phyloP scores from a whole-genome alignment of 2,888 invertebrate genomes.

The Platycheirus rosarum region DNA sequence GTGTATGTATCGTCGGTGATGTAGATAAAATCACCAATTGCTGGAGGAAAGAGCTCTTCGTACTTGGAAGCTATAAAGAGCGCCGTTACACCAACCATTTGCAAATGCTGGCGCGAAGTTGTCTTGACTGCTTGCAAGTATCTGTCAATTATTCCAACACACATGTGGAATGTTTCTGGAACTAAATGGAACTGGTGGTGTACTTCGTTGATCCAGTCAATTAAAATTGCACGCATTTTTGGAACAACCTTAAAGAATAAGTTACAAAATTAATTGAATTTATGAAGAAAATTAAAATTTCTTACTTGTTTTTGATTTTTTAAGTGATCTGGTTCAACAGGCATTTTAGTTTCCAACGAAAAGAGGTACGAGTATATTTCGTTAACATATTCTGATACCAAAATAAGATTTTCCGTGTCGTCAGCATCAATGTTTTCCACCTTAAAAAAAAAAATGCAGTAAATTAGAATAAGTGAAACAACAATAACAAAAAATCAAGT shows the following conservation, averaged over 20 bases:
- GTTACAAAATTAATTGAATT: too few species aligned
- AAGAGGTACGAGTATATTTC: slow-evolving; percentile 94
- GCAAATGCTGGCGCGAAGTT: slow-evolving; percentile 88
- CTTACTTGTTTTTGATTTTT: slow-evolving; percentile 84
- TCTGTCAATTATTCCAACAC: slow-evolving; percentile 94
- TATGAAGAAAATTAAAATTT: neutral
- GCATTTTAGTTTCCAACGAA: slow-evolving; percentile 87
- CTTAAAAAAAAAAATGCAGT: slow-evolving; percentile 34
- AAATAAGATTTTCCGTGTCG: slow-evolving; percentile 89
- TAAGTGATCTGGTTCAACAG: slow-evolving; percentile 87
- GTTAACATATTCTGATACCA: slow-evolving; percentile 92
- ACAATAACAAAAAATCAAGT: too few species aligned
- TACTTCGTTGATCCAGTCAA: slow-evolving; percentile 97
- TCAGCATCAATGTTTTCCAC: slow-evolving; percentile 90
- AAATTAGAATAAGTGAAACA: too few species aligned
- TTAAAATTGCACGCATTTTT: slow-evolving; percentile 93
- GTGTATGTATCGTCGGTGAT: slow-evolving; percentile 94
- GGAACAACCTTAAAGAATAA: slow-evolving; percentile 87
- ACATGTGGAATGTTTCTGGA: slow-evolving; percentile 94
- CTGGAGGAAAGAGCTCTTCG: slow-evolving; percentile 96
- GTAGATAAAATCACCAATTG: slow-evolving; percentile 93
- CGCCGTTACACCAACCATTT: slow-evolving; percentile 94
- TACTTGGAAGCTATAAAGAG: slow-evolving; percentile 96
- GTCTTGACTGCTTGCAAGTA: slow-evolving; percentile 87
- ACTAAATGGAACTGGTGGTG: slow-evolving; percentile 92